Percentiles rank a stretch among this genome's conserved stretches.
Evolutionary conservation across 1,140 invertebrate species (phyloP).

Genomic region (honey bee (Apis mellifera)): DNA sequence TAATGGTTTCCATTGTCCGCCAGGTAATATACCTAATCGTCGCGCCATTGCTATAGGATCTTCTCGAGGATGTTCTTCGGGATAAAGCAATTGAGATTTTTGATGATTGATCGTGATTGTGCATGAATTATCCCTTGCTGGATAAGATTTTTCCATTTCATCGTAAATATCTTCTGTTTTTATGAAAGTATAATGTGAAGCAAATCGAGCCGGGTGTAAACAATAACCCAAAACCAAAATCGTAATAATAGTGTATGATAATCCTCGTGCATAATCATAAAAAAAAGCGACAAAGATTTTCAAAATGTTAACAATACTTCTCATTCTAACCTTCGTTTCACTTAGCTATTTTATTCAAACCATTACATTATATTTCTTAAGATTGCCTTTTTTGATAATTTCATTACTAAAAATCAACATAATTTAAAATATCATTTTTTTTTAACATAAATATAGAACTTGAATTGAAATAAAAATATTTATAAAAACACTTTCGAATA

Average conservation of each 20-base stretch:
- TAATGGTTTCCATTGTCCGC: slow-evolving; percentile 88
- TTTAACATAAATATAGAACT: background rate
- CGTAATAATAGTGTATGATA: slow-evolving; percentile 64
- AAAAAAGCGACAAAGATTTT: slow-evolving; percentile 69
- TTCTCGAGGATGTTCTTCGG: slow-evolving; percentile 72
- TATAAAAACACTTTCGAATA: background rate
- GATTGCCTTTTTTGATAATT: background rate
- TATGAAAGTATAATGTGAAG: slow-evolving; percentile 77
- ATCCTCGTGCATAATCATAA: slow-evolving; percentile 67
- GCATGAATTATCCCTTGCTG: slow-evolving; percentile 74
- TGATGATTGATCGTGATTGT: slow-evolving; percentile 52
- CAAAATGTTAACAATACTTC: slow-evolving; percentile 58
- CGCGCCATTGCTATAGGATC: slow-evolving; percentile 70
- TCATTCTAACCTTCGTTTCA: slow-evolving; percentile 61
- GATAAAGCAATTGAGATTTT: slow-evolving; percentile 71
- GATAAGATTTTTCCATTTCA: slow-evolving; percentile 76
- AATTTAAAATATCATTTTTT: slow-evolving; percentile 4
- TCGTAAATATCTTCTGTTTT: slow-evolving; percentile 74
- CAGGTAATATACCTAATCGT: slow-evolving; percentile 77
- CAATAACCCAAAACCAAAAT: slow-evolving; percentile 74
- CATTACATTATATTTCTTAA: background rate
- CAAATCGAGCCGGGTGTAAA: slow-evolving; percentile 77
- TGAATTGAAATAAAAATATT: background rate
- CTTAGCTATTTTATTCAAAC: slow-evolving; percentile 6
- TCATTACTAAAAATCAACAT: background rate